Percentiles rank a stretch among this genome's conserved stretches.
Conservation (phyloP, 2,113 vertebrate species). For the Cottus gobio region DNA sequence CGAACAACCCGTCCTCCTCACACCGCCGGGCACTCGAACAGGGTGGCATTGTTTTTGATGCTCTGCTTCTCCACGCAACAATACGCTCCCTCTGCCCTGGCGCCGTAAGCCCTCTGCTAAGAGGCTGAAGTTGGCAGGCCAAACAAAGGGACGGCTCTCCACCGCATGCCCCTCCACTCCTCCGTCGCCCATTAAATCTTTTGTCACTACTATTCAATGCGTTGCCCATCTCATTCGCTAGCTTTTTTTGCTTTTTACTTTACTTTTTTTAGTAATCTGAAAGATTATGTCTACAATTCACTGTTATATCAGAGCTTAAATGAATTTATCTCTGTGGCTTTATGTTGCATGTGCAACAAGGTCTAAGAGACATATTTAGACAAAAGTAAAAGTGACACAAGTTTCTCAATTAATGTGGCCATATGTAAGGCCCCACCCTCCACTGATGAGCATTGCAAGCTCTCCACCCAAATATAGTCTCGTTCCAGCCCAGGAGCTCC, state of each 20-base stretch:
- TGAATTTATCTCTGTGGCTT: conserved; percentile 27
- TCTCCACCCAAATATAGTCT: not conserved
- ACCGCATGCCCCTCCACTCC: conserved; percentile 39
- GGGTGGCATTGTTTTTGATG: conserved; percentile 63
- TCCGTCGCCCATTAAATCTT: conserved; percentile 49
- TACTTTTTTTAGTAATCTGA: conserved; percentile 23
- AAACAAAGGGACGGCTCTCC: conserved; percentile 58
- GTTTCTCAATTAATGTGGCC: not conserved
- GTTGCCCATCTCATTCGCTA: conserved; percentile 1
- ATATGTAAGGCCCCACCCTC: not conserved
- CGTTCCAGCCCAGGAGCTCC: not conserved
- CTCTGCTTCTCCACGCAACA: conserved; percentile 66
- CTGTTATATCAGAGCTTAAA: conserved; percentile 38
- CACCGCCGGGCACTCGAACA: conserved; percentile 50
- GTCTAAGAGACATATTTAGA: conserved; percentile 3
- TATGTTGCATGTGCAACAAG: conserved; percentile 17
- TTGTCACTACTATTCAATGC: conserved; percentile 36
- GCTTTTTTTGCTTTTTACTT: not conserved
- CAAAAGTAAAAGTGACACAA: conserved; percentile 15
- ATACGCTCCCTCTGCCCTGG: conserved; percentile 51
- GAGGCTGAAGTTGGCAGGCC: conserved; percentile 70
- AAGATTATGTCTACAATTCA: conserved; percentile 34
- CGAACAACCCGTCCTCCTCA: conserved; percentile 32
- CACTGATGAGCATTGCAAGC: not conserved
- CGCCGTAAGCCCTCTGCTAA: conserved; percentile 66